Conservation (phyloP, 2,888 invertebrate genomes). For the Tiphia femorata region DNA sequence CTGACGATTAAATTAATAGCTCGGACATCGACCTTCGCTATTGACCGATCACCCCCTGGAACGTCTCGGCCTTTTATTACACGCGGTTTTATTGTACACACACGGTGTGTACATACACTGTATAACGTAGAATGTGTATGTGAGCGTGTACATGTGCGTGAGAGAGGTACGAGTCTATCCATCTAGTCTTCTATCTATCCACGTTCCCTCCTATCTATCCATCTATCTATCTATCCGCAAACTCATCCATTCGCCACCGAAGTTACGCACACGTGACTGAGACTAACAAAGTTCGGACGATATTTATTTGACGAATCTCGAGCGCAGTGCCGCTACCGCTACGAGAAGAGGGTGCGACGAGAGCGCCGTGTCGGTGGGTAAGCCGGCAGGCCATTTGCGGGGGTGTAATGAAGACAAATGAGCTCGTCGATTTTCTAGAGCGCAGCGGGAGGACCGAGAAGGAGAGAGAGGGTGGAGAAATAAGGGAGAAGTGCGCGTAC, state of each 20-base stretch:
- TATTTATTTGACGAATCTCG: conserved; percentile 2
- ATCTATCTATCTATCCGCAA: no score
- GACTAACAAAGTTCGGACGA: not conserved
- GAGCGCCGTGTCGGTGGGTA: conserved; percentile 8
- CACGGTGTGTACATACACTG: no score
- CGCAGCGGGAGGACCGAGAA: no score
- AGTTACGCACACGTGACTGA: no score
- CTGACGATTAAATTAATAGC: conserved; percentile 44
- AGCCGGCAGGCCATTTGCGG: conserved; percentile 19
- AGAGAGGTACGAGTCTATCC: no score
- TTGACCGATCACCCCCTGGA: conserved; percentile 16
- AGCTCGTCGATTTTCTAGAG: conserved; percentile 35
- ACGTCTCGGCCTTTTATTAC: conserved; percentile 10
- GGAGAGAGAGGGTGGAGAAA: no score
- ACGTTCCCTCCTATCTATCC: no score
- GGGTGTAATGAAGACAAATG: conserved; percentile 50
- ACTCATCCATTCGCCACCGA: no score
- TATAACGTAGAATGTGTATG: no score
- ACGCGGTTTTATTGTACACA: not conserved
- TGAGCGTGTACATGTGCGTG: no score
- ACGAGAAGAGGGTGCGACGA: not conserved
- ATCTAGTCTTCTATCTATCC: no score
- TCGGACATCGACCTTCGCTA: not conserved
- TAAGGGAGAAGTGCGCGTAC: no score
- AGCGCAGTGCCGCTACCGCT: not conserved